Evolutionary conservation across 2,113 vertebrate species (phyloP), one percentile per base, ranked within the genome.

Genomic region (Ammodytes dubius): DNA sequence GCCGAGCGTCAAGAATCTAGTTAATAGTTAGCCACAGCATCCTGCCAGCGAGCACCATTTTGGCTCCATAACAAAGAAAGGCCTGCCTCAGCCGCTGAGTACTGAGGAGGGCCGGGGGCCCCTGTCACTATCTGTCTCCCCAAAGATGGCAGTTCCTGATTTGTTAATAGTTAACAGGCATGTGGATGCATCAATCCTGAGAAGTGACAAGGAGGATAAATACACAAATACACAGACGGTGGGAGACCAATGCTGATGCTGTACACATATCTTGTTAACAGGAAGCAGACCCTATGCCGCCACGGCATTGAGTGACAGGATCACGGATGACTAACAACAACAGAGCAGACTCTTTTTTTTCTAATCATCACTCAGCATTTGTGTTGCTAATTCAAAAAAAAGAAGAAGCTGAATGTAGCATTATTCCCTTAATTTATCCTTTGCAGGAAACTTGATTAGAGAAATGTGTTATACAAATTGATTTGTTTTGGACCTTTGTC

Each of bases 21-120:
- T 95, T 95, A 95, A 95, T 94, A 92, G 75, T 94, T 95, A 94
- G 84, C 84, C 86, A 37, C 76, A 75, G 82, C 89, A 90, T 94
- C 93, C 92, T 94, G 90, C 87, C 68, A 89, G 83, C 54, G 71
- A 85, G 75, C 78, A 61, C 72, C 84, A 87, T 84, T 82, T 88
- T 85, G 87, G 58, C 60, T 77, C 54, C 67, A 71, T 81, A 75
- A 94, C 90, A 94, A 94, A 92, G 71, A 82, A 87, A 88, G 82
- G 59, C 88, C 89, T 82, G 87, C 83, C 87, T 91, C 85, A 88
- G 82, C 79, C 80, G 7, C 61, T 8, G 74, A 83, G 87, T 2
- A 15, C 81, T 86, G 83, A 69, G 74, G 72, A 89, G 79, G 64
- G 83, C 72, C 37, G 37, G 81, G 71, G 71, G 42, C 67, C 52